Conservation (phyloP, 2,888 invertebrate species). For the Tenodera sinensis region DNA sequence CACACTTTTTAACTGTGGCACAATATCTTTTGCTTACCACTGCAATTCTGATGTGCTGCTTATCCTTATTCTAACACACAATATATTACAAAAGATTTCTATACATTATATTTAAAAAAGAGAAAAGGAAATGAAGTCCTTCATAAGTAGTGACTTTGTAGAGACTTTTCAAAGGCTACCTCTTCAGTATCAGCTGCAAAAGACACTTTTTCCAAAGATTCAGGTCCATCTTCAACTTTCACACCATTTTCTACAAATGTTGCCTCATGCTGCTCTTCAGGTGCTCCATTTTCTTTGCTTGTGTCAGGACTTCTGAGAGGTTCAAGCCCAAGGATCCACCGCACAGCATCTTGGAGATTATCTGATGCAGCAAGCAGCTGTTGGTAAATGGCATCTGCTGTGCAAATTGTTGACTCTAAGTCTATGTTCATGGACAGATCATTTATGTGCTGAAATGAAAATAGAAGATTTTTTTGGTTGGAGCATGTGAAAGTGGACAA, state of each 20-base stretch:
- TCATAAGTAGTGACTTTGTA: constrained; percentile 52
- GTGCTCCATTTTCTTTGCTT: constrained; percentile 31
- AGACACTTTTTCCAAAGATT: constrained; percentile 36
- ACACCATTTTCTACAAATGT: background rate
- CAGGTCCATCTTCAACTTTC: background rate
- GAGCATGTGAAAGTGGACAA: no score
- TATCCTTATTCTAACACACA: background rate
- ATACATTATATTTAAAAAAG: background rate
- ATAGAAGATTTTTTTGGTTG: background rate
- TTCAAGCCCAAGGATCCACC: constrained; percentile 66
- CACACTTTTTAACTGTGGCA: background rate
- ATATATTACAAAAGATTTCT: background rate
- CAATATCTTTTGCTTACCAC: background rate
- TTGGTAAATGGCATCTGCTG: constrained; percentile 88
- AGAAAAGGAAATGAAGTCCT: background rate
- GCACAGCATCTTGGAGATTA: constrained; percentile 66
- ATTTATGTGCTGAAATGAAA: constrained; percentile 80
- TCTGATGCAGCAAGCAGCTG: constrained; percentile 70
- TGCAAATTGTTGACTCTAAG: constrained; percentile 73
- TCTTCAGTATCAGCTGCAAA: constrained; percentile 50
- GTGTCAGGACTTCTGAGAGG: constrained; percentile 41
- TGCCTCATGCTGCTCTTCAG: background rate
- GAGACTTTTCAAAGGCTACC: constrained; percentile 57
- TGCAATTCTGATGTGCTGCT: background rate
- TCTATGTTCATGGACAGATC: constrained; percentile 86